Base-by-base conservation (phyloP, 2,797 vertebrate species). In the Euphonia xanthogaster region DNA sequence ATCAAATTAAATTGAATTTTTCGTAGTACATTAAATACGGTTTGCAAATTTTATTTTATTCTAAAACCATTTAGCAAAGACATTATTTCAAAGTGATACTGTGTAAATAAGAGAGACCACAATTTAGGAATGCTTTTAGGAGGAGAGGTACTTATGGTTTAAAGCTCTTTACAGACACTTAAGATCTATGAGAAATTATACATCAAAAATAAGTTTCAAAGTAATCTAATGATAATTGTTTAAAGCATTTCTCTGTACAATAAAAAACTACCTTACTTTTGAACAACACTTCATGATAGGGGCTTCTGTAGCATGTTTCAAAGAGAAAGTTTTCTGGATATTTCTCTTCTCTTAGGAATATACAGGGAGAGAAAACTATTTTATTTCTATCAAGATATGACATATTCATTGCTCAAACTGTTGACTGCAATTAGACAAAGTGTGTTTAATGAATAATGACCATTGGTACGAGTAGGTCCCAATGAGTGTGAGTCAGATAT, bases 381-480 rank as follows among this genome's bases (percentile, higher is more conserved):
- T 63, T 63, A 39, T 51, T 90, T 90, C 25, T 23, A 39, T 31
- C 28, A 92, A 72, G 71, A 28, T 57, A 48, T 14, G 48, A 10
- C 14, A 27, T 27, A 90, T 17, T 50, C 2, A 33, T 90, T 83
- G n/a, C 30, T 79, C 19, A 70, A 62, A 65, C 40, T 62, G 30
- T 47, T 92, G 28, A 57, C 25, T 67, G 35, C 14, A 72, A 47
- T 68, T 73, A 66, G 73, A 42, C 4, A 62, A 77, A 54, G 1
- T 4, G 2, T 66, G 9, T 58, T 80, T 62, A 83, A 77, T 42
- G 16, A 76, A 14, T 55, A 58, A 45, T 50, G 25, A 28, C 40
- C 45, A 5, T 15, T 14, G 0, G 2, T 60, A 37, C 53, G 19
- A 48, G 5, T 47, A 45, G 10, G 3, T 66, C 18, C 1, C 47